These are phyloP conservation scores for Rhinophrynus dorsalis DNA, from an alignment of 2,797 vertebrate species.

Conservation along the genomic window DNA sequence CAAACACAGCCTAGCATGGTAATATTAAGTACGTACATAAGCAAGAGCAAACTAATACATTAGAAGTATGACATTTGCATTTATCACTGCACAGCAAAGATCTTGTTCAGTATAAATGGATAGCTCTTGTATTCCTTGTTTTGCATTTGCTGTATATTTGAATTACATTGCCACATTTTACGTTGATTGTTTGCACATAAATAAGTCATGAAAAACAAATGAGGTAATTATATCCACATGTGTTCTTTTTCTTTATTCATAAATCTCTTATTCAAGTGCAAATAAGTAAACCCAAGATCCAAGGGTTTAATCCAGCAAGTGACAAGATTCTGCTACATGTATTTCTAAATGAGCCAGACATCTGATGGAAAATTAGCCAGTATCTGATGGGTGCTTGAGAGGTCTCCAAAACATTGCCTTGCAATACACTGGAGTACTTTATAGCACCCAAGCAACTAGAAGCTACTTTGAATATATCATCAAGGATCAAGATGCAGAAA, in stretches of 20 bases:
- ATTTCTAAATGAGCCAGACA: too few relatives aligned
- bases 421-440: too few relatives aligned
- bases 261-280: background rate
- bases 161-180: slow-evolving; percentile 12
- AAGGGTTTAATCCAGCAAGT: background rate
- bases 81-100: background rate
- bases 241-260: background rate
- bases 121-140: background rate
- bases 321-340: background rate
- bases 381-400: too few relatives aligned
- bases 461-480: too few relatives aligned
- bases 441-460: too few relatives aligned
- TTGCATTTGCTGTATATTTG: background rate
- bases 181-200: background rate
- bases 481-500: too few relatives aligned
- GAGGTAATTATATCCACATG: background rate
- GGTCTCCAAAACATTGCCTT: too few relatives aligned
- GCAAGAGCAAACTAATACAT: background rate
- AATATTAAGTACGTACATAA: background rate
- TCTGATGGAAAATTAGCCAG: background rate
- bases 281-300: background rate
- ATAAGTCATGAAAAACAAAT: slow-evolving; percentile 2
- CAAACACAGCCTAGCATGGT: background rate
- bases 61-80: background rate
- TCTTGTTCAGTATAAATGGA: background rate